Conservation (phyloP, 2,888 invertebrate genomes). For the Amblyjoppa proteus region DNA sequence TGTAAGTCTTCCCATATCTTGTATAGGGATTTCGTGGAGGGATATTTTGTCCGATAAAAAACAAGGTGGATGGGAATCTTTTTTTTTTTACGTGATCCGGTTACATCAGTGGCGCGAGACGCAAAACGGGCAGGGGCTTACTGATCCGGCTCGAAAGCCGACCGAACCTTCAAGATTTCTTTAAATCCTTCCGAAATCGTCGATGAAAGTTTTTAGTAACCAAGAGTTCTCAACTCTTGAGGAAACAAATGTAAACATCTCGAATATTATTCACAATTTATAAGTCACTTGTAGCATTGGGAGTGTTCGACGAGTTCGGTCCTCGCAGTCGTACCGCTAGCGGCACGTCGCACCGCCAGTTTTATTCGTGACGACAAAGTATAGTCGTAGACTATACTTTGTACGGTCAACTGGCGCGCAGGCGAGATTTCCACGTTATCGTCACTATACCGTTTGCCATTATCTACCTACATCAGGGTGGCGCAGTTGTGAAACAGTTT, state of each 20-base stretch:
- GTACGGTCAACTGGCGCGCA: conserved; percentile 17
- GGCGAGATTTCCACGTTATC: conserved; percentile 38
- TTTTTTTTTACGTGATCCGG: conserved; percentile 69
- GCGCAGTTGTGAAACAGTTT: conserved; percentile 44
- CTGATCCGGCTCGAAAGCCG: conserved; percentile 30
- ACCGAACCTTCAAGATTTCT: not conserved
- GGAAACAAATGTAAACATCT: not conserved
- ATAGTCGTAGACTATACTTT: not conserved
- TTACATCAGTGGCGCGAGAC: conserved; percentile 44
- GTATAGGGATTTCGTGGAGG: not conserved
- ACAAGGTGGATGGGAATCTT: conserved; percentile 36
- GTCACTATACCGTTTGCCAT: conserved; percentile 25
- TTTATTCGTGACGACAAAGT: conserved; percentile 31
- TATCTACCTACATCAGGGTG: conserved; percentile 18
- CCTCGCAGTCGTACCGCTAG: not conserved
- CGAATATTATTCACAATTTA: not conserved
- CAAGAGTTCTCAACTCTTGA: not conserved
- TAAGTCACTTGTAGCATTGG: not conserved
- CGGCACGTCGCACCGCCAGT: not conserved
- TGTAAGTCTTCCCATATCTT: not conserved
- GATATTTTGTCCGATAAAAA: conserved; percentile 54
- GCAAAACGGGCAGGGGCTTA: conserved; percentile 7
- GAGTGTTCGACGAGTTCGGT: not conserved
- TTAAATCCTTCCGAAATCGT: conserved; percentile 19
- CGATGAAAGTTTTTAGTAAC: not conserved